phyloP scores from a whole-genome alignment of 2,888 invertebrate species.

The Lasioglossum malachurum region DNA sequence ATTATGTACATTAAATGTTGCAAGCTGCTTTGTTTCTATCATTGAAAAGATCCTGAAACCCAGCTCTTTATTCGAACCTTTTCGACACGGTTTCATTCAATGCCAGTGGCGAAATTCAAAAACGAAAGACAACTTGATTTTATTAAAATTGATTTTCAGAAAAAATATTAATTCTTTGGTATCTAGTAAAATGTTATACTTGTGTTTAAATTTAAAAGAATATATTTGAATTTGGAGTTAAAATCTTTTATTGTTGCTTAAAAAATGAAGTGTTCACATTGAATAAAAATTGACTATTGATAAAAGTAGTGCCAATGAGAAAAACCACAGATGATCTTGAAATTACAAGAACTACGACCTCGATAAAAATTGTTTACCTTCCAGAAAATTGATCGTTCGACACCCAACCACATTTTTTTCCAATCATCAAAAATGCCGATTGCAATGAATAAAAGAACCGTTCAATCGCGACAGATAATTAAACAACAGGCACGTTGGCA shows the following conservation, averaged over 20 bases:
- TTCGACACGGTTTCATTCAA: background rate
- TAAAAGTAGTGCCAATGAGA: background rate
- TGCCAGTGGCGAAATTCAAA: background rate
- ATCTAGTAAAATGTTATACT: background rate
- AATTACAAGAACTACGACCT: background rate
- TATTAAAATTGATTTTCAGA: background rate
- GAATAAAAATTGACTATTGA: background rate
- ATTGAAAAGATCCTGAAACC: background rate
- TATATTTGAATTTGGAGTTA: background rate
- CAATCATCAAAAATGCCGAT: background rate
- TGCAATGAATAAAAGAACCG: background rate
- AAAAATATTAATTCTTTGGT: background rate
- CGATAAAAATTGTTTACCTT: background rate
- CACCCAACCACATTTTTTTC: background rate
- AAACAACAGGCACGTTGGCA: background rate
- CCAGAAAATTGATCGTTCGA: background rate
- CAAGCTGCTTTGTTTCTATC: background rate
- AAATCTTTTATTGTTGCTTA: background rate
- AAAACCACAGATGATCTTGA: background rate
- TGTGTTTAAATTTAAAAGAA: background rate
- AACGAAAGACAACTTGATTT: background rate
- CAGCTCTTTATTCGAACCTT: background rate
- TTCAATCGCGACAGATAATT: background rate
- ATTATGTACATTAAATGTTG: constrained; percentile 15
- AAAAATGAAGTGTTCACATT: background rate